Conservation (phyloP, 2,113 vertebrate genomes). For the Silurus asotus region DNA sequence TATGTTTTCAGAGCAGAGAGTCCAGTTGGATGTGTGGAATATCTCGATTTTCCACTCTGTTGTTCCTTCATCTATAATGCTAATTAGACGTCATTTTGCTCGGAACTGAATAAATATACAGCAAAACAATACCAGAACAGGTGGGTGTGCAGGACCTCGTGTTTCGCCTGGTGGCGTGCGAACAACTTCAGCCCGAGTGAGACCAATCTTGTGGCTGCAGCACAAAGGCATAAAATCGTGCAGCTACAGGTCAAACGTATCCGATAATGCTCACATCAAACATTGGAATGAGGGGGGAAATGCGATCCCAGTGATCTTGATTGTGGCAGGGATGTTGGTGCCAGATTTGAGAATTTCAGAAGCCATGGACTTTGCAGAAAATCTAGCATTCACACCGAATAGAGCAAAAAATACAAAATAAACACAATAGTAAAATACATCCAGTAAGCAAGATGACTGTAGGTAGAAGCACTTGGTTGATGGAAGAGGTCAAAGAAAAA, state of each 20-base stretch:
- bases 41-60: conserved; percentile 19
- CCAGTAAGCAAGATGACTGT: background rate
- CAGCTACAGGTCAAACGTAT: background rate
- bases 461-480: background rate
- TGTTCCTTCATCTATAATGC: conserved; percentile 30
- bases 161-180: background rate
- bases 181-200: conserved; percentile 1
- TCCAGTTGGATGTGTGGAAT: conserved; percentile 32
- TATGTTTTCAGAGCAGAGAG: conserved; percentile 5
- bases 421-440: background rate
- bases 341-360: background rate
- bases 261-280: background rate
- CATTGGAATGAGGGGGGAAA: background rate
- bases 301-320: background rate
- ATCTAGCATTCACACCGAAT: background rate
- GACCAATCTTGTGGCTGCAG: background rate
- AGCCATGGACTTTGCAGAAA: background rate
- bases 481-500: background rate
- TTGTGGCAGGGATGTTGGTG: background rate
- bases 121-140: conserved; percentile 19
- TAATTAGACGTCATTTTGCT: conserved; percentile 44
- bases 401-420: background rate
- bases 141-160: background rate
- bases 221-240: background rate
- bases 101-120: conserved; percentile 44